Evolutionary conservation across 2,797 vertebrate genomes (phyloP).

Genomic region (Halcyon chelicuti): DNA sequence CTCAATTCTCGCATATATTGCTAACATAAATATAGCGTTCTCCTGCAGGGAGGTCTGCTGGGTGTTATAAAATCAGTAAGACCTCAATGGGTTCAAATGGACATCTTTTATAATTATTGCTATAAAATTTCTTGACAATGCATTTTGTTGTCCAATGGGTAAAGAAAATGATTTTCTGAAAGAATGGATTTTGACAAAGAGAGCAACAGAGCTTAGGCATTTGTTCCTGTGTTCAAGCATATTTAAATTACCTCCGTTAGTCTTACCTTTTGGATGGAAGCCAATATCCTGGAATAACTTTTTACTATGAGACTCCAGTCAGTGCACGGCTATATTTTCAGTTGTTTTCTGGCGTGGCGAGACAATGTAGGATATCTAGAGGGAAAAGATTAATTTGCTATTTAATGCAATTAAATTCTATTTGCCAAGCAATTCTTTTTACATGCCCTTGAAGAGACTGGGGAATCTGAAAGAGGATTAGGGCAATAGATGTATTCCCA

Average conservation of each 20-base stretch:
- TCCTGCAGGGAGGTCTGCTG: conserved; percentile 88
- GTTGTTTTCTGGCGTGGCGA: conserved; percentile 35
- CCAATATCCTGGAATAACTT: conserved; percentile 57
- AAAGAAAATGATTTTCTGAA: conserved; percentile 84
- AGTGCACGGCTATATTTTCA: background rate
- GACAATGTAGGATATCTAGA: conserved; percentile 28
- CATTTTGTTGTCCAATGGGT: conserved; percentile 83
- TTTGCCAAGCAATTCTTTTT: conserved; percentile 57
- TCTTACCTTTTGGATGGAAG: conserved; percentile 66
- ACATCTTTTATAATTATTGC: conserved; percentile 93
- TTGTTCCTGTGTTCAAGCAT: conserved; percentile 62
- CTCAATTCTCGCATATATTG: conserved; percentile 98
- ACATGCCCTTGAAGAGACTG: conserved; percentile 18
- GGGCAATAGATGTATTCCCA: conserved; percentile 25
- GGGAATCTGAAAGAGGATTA: background rate
- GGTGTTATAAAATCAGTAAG: conserved; percentile 89
- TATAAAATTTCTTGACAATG: conserved; percentile 90
- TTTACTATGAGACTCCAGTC: conserved; percentile 17
- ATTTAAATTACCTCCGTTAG: conserved; percentile 74
- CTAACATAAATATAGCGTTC: conserved; percentile 96
- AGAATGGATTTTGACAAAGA: conserved; percentile 80
- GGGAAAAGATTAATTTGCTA: conserved; percentile 66
- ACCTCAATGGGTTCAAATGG: conserved; percentile 92
- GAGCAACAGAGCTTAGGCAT: conserved; percentile 54
- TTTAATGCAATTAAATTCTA: conserved; percentile 73